Evolutionary conservation across 2,797 vertebrate species (phyloP), one percentile per base, ranked within the genome.

Genomic region (Nyctalus aviator): DNA sequence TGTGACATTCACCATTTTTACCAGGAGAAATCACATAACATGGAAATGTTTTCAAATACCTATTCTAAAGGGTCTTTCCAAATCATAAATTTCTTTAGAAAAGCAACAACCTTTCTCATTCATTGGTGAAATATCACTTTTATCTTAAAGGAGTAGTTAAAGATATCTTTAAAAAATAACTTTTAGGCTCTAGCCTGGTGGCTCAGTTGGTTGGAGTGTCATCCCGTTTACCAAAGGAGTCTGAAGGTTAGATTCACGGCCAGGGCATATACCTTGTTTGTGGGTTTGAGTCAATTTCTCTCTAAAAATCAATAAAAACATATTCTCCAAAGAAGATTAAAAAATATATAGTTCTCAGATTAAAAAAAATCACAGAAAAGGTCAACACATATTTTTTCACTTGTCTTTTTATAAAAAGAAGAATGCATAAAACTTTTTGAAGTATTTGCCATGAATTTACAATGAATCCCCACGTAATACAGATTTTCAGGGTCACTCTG

Each of bases 51-150:
- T 86, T 82, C 48, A 95, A 78, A 90, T 73, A 69, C 10, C 30
- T 87, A 18, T 84, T 69, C 30, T 78, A 44, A 88, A 89, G 41
- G 14, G 59, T 85, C 15, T 84, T 75, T 87, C 44, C 44, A 93
- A 78, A 87, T 37, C 15, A 75, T 25, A 66, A 9, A 35, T 91
- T 85, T 91, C 62, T 94, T 85, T 66, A 46, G 46, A 90, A 90
- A 88, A 91, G 59, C 71, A 84, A 21, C 14, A 73, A 25, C 53
- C 62, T 88, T 72, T n/a, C 17, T 95, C 35, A 79, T 81, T 75
- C 30, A 11, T 46, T 95, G 69, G 73, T 25, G 73, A 95, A 77
- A 64, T 79, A 75, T 27, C 53, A 87, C n/a, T 20, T 94, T 91
- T 85, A 76, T 84, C 41, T 55, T 68, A 55, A 93, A 88, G 46